phyloP scores from a whole-genome alignment of 2,797 vertebrate species.

The Mormyrops boulengeri region DNA sequence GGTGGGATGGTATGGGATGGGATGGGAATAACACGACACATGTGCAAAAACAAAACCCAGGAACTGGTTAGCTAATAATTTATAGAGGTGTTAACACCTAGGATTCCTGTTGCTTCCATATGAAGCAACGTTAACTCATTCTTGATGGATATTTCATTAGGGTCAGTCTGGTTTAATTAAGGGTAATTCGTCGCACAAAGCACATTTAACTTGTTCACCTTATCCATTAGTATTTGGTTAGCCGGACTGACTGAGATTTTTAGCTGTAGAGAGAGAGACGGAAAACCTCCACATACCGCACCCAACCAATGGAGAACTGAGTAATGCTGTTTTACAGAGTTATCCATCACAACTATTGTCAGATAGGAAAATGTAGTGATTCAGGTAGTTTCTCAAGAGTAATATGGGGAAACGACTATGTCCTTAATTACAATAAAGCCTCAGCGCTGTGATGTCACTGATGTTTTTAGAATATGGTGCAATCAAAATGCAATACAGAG shows the following conservation, averaged over 20 bases:
- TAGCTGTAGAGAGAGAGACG: neutral
- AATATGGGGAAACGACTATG: neutral
- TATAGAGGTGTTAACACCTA: neutral
- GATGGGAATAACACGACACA: neutral
- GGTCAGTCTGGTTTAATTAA: neutral
- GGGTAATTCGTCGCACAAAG: neutral
- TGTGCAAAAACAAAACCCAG: neutral
- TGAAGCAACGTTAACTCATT: neutral
- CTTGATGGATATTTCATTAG: neutral
- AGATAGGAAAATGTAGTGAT: neutral
- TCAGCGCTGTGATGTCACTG: neutral
- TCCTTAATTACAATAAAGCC: neutral
- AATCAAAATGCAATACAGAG: neutral
- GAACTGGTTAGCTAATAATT: neutral
- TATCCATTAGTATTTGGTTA: neutral
- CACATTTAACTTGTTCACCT: neutral
- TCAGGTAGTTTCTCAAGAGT: neutral
- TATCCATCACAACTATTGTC: neutral
- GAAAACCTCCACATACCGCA: neutral
- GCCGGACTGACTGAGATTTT: neutral
- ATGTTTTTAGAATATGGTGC: neutral
- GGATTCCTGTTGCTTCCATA: neutral
- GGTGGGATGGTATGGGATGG: neutral
- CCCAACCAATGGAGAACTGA: neutral
- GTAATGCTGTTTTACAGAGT: neutral